A percentile compares a stretch with the other conserved stretches of the same genome.
Conservation (phyloP, 2,888 invertebrate genomes). For the Thecophora atra region DNA sequence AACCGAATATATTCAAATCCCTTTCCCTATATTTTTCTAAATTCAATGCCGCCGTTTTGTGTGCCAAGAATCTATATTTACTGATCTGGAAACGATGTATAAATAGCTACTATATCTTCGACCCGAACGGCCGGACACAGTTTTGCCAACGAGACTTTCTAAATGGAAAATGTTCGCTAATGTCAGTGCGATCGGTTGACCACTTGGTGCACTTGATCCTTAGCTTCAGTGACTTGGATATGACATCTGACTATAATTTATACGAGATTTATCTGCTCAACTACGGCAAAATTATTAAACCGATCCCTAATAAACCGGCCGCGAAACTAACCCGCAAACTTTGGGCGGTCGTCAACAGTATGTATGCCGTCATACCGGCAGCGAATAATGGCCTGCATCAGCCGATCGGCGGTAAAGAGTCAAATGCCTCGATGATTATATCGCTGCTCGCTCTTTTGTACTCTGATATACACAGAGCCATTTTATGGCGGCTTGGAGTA, state of each 20-base stretch:
- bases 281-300: conserved; percentile 54
- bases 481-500: conserved; percentile 72
- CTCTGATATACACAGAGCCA: conserved; percentile 73
- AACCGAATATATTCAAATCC: conserved; percentile 58
- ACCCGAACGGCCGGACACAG: conserved; percentile 67
- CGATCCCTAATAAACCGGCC: conserved; percentile 39
- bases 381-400: conserved; percentile 57
- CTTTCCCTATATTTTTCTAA: conserved; percentile 56
- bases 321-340: conserved; percentile 49
- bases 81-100: conserved; percentile 69
- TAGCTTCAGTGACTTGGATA: conserved; percentile 51
- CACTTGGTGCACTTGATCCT: conserved; percentile 60
- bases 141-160: conserved; percentile 54
- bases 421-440: conserved; percentile 72
- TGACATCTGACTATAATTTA: conserved; percentile 54
- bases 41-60: conserved; percentile 55
- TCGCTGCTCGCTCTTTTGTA: conserved; percentile 72
- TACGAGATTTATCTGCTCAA: conserved; percentile 57
- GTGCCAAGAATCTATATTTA: conserved; percentile 52
- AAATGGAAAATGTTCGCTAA: conserved; percentile 69
- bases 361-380: conserved; percentile 58
- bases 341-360: conserved; percentile 58
- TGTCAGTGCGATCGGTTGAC: conserved; percentile 54
- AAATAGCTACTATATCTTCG: conserved; percentile 71
- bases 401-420: conserved; percentile 51